Conservation (phyloP, 2,113 vertebrate genomes). For the Camarhynchus parvulus region DNA sequence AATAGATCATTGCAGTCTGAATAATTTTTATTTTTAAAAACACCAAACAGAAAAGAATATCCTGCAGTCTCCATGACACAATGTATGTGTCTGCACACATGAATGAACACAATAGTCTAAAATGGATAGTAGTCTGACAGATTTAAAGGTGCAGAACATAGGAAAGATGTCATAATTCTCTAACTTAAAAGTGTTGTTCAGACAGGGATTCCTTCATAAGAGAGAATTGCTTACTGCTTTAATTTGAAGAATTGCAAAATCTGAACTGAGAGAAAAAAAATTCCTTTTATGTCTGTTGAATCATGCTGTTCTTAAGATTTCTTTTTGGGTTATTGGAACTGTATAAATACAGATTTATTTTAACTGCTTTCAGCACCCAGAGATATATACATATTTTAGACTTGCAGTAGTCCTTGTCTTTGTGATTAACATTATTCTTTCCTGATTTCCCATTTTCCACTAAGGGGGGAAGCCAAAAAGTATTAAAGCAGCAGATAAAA, state of each 20-base stretch:
- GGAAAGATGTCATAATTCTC: not conserved
- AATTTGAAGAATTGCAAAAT: constrained; percentile 3
- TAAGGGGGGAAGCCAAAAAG: not conserved
- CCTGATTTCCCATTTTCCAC: not conserved
- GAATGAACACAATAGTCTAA: constrained; percentile 11
- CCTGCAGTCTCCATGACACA: not conserved
- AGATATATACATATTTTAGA: not conserved
- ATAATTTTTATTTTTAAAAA: constrained; percentile 29
- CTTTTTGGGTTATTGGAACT: not conserved
- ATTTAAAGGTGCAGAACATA: constrained; percentile 41
- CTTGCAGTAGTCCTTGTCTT: not conserved
- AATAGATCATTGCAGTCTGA: not conserved
- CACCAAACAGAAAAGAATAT: not conserved
- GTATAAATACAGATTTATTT: not conserved
- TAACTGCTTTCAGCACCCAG: not conserved
- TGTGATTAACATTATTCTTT: not conserved
- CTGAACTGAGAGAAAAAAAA: not conserved
- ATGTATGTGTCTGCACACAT: constrained; percentile 21
- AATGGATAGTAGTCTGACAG: constrained; percentile 10
- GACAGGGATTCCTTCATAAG: not conserved
- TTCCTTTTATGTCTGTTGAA: not conserved
- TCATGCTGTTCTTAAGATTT: not conserved
- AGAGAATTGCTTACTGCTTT: not conserved
- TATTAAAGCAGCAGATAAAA: not conserved
- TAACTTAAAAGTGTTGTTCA: not conserved